Conservation (phyloP, 2,888 invertebrate genomes). For the Punctoribates punctum region DNA sequence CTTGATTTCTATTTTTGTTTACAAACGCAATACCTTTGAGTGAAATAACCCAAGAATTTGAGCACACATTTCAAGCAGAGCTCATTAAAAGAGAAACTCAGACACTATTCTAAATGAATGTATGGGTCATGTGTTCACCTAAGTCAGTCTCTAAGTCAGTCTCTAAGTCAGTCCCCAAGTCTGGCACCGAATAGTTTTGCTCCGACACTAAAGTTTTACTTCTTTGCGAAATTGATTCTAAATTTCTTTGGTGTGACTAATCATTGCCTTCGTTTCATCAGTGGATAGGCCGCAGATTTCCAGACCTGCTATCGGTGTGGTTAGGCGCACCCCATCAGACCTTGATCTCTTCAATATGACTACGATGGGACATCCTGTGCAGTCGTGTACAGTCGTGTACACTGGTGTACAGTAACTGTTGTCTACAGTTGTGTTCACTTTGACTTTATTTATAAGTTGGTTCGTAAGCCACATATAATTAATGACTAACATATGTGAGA, state of each 20-base stretch:
- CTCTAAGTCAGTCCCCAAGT: no score
- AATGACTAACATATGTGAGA: constrained; percentile 43
- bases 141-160: no score
- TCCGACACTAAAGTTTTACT: background rate
- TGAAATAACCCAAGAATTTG: constrained; percentile 9
- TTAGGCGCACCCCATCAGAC: background rate
- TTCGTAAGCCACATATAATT: constrained; percentile 40
- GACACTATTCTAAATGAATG: constrained; percentile 21
- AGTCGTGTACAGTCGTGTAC: constrained; percentile 43
- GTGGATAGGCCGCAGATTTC: background rate
- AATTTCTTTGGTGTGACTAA: background rate
- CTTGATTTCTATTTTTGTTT: constrained; percentile 26
- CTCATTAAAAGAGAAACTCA: constrained; percentile 9
- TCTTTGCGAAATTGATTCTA: background rate
- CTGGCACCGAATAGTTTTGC: constrained; percentile 4
- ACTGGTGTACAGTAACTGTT: constrained; percentile 46
- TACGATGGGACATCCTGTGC: constrained; percentile 43
- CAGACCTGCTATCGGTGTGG: background rate
- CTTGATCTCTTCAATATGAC: constrained; percentile 24
- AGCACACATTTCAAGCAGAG: background rate
- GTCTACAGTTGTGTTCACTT: background rate
- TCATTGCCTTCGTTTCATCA: constrained; percentile 7
- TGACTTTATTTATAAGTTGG: no score
- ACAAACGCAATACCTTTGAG: constrained; percentile 23
- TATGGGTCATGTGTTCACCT: constrained; percentile 15